Base-by-base conservation (phyloP, 2,113 vertebrate genomes). In the Cercocebus atys region DNA sequence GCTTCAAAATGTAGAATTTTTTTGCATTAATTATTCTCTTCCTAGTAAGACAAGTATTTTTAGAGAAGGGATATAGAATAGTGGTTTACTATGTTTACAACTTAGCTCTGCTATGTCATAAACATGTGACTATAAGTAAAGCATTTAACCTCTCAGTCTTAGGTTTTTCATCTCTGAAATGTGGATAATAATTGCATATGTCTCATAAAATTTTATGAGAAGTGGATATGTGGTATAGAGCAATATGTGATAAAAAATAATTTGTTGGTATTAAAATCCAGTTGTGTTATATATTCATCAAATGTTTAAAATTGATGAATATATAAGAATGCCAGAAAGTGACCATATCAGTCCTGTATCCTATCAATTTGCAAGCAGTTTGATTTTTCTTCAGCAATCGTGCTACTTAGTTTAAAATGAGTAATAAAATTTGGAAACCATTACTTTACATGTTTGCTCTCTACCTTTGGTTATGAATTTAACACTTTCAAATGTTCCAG, bases 401-500 rank as follows among this genome's bases (percentile, higher is more conserved):
- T 40, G 78, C 10, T 59, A 40, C 8, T 87, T 84, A 55, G 5
- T 86, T 96, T 70, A 32, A 94, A 89, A 80, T 68, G 32, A 14
- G 30, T n/a, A 75, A 47, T 52, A 86, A 93, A 95, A 85, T 75
- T 70, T 83, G 75, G 47, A 87, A 90, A 94, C 61, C 68, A 35
- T 43, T 38, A 17, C 1, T 96, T 88, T 92, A 4, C 35, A 70
- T 84, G 61, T 3, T 91, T 83, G 8, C 59, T 80, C 30, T 80
- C 23, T 75, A 35, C 61, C 9, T 84, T 55, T 38, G 14, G 30
- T 87, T 94, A 80, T 96, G 70, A 88, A 86, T 89, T 12, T 43
- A 81, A 72, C 47, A 30, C 23, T 90, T 88, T 55, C 55, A 52
- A 90, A 82, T 90, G 35, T 87, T 83, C 38, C 47, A 72, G 75